A percentile compares a stretch with the other conserved stretches of the same genome.
Conservation (phyloP, 2,113 vertebrate species). For the Gambusia affinis region DNA sequence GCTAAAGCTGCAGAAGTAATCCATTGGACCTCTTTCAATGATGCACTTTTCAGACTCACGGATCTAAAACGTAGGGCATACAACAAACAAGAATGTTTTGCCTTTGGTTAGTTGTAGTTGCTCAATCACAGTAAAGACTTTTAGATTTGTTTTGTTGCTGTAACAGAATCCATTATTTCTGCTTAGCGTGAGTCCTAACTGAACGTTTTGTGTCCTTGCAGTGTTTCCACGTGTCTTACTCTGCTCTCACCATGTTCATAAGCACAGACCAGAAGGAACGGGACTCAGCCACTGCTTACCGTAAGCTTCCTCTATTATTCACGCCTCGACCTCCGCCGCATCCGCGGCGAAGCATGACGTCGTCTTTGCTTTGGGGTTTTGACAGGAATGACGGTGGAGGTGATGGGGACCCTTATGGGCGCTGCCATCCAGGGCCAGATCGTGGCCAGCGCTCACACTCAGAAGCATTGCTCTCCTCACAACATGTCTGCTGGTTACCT, state of each 20-base stretch:
- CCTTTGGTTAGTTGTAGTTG: neutral
- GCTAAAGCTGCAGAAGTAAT: no score
- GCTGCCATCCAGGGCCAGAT: slow-evolving; percentile 93
- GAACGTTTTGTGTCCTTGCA: slow-evolving; percentile 59
- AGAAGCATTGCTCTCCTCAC: slow-evolving; percentile 79
- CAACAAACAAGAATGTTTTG: neutral
- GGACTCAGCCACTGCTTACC: slow-evolving; percentile 93
- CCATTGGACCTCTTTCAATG: neutral
- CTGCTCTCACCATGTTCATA: slow-evolving; percentile 96
- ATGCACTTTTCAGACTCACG: neutral
- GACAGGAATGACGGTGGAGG: slow-evolving; percentile 94
- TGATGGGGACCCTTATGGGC: slow-evolving; percentile 90
- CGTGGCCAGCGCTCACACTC: slow-evolving; percentile 87
- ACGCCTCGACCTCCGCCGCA: neutral
- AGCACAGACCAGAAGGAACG: slow-evolving; percentile 89
- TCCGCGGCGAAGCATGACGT: neutral
- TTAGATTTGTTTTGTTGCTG: neutral
- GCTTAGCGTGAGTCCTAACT: neutral
- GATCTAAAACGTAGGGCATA: neutral
- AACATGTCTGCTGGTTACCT: slow-evolving; percentile 70
- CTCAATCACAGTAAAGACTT: neutral
- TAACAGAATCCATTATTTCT: neutral
- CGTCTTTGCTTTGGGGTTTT: neutral
- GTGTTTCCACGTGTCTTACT: slow-evolving; percentile 96
- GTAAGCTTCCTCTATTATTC: slow-evolving; percentile 79